phyloP scores from a whole-genome alignment of 2,888 invertebrate species.

The Cerastoderma edule region DNA sequence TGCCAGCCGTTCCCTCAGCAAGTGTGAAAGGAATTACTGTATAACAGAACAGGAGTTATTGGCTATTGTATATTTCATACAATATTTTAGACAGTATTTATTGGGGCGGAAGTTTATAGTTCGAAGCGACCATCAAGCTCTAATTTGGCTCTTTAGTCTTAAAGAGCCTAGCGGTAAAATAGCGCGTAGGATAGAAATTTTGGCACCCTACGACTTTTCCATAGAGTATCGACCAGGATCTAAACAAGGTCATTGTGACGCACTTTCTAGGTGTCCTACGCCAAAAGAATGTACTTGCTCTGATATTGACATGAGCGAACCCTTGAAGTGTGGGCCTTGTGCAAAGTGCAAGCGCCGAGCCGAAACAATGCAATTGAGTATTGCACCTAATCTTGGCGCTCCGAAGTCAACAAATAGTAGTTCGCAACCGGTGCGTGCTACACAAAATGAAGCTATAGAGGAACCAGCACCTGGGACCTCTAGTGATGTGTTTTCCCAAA shows the following conservation, averaged over 20 bases:
- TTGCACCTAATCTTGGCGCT: too few relatives aligned
- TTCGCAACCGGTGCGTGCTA: too few relatives aligned
- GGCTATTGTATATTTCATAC: neutral
- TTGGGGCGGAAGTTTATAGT: slow-evolving; percentile 5
- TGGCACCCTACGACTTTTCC: neutral
- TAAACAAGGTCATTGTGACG: slow-evolving; percentile 30
- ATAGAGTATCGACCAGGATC: neutral
- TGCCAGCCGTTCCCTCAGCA: slow-evolving; percentile 45
- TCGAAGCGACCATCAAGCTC: slow-evolving; percentile 42
- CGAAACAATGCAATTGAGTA: neutral
- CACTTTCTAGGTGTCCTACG: slow-evolving; percentile 40
- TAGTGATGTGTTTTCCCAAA: too few relatives aligned
- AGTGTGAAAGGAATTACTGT: slow-evolving; percentile 7
- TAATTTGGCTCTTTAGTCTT: slow-evolving; percentile 49
- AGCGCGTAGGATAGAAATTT: slow-evolving; percentile 27
- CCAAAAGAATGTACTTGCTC: slow-evolving; percentile 43
- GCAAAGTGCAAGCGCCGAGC: neutral
- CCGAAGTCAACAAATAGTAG: too few relatives aligned
- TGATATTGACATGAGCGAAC: neutral
- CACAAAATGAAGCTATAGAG: too few relatives aligned
- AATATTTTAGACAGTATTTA: slow-evolving; percentile 23
- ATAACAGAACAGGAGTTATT: neutral
- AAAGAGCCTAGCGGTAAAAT: slow-evolving; percentile 53
- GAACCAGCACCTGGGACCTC: too few relatives aligned
- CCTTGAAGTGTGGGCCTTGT: slow-evolving; percentile 2